Conservation (phyloP, 2,888 invertebrate genomes). For the Carabus problematicus region DNA sequence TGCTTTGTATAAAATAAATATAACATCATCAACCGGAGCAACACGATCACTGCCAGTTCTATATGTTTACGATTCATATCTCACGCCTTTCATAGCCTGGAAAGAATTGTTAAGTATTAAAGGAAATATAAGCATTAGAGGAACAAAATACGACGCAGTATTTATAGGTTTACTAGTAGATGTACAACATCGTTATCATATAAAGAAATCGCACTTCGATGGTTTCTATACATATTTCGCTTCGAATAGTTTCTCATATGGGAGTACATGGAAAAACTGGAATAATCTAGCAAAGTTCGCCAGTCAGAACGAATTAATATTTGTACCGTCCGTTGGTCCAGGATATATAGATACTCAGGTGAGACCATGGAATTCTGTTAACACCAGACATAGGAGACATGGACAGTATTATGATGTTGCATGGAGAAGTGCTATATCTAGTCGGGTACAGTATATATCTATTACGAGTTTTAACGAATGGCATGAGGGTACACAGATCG, state of each 20-base stretch:
- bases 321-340: constrained; percentile 74
- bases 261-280: constrained; percentile 67
- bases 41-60: constrained; percentile 61
- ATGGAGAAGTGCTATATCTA: constrained; percentile 67
- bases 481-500: constrained; percentile 79
- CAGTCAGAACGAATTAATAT: constrained; percentile 65
- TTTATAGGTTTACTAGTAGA: constrained; percentile 67
- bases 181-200: constrained; percentile 61
- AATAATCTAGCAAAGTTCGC: constrained; percentile 61
- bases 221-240: constrained; percentile 72
- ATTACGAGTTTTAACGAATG: constrained; percentile 79
- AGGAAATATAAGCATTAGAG: constrained; percentile 60
- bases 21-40: constrained; percentile 36
- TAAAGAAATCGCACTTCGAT: constrained; percentile 62
- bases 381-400: constrained; percentile 62
- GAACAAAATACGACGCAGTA: constrained; percentile 64
- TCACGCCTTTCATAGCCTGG: constrained; percentile 63
- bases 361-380: constrained; percentile 66
- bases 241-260: constrained; percentile 67
- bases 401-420: constrained; percentile 71
- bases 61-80: constrained; percentile 70
- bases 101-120: constrained; percentile 58
- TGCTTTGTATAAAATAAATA: constrained; percentile 62
- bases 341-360: constrained; percentile 73
- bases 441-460: constrained; percentile 65